Evolutionary conservation across 2,888 invertebrate genomes (phyloP), one percentile per base, ranked within the genome.

Genomic region (Heteromurus nitidus): DNA sequence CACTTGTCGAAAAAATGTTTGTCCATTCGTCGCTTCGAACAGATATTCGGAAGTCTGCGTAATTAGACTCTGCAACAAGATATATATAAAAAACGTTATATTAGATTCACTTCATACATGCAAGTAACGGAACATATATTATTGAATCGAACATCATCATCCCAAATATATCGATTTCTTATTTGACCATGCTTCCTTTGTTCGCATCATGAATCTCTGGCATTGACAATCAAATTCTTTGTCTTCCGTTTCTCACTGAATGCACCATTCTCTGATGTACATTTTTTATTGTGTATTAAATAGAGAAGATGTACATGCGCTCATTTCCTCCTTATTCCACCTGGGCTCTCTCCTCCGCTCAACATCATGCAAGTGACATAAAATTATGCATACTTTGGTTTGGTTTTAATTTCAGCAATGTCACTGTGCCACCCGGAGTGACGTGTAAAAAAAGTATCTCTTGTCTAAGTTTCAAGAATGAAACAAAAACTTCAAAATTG

Each of bases 1-100:
- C 55, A 87, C 84, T 84, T 86, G 86, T 55, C 85, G 85, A 84
- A 87, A 87, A 58, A 85, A 87, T 2, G 86, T 82, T 64, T 83
- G 80, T 11, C 87, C 87, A 64, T 85, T 84, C 9, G 87, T 85
- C 18, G 82, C 82, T 69, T 86, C 84, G 73, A 76, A 87, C n/a
- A 87, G 72, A 42, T 82, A 68, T 24, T 87, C 87, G 82, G 87
- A 87, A 82, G 85, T 87, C 74, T 84, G 85, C 67, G 77, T 83
- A 69, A 87, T 84, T 73, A 87, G 75, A 26, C 83, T 83, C 87
- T 87, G 83, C 7, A 87, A 70, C 68, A 80, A 53, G 67, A 55
- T 42, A 55, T n/a, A n/a, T n/a, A n/a, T n/a, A n/a, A n/a, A n/a
- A n/a, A n/a, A n/a, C 42, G 42, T 42, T 7, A 42, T 42, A n/a